Base-by-base conservation (phyloP, 1,140 invertebrate species). In the Zaprionus capensis region DNA sequence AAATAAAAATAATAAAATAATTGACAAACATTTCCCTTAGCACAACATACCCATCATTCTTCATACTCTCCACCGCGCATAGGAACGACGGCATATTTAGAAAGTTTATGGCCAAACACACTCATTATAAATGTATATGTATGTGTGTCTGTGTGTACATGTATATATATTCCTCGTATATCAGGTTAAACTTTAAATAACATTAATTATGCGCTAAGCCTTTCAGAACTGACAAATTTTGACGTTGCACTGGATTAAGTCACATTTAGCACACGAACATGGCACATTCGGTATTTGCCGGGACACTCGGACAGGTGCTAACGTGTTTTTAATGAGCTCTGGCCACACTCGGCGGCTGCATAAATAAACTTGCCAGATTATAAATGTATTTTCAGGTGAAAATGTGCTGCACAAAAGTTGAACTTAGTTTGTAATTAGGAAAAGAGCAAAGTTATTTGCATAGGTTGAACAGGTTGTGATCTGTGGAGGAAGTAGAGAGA, bases 151-250 rank as follows among this genome's bases (percentile, higher is more conserved):
- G 4, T 55, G 22, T 41, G 5, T 61, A 57, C 59, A 53, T 55
- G 26, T 51, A 9, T 64, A 28, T 28, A 41, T 75, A n/a, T 57
- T 28, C 31, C 44, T 28, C 49, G 38, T 31, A 59, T 58, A 56
- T 72, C 51, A 67, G 41, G 53, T 59, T 51, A 71, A 71, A 73
- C 71, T 71, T 76, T 78, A 77, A 74, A 76, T 74, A 76, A 80
- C 70, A 80, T 80, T 77, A 78, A 78, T 80, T 78, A 78, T 73
- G 70, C 70, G 61, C 65, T 77, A 73, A 80, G 75, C 70, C 59
- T 63, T 78, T 61, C 55, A 51, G 66, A 77, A 61, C 63, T 78
- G 78, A 78, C 78, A 78, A 80, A 78, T 80, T 80, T 77, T 72
- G 58, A 69, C 63, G 56, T 70, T 77, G 69, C 49, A 74, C 75